Percentiles rank a stretch among this genome's conserved stretches.
phyloP scores from a whole-genome alignment of 2,888 invertebrate genomes.

The Zygaena filipendulae region DNA sequence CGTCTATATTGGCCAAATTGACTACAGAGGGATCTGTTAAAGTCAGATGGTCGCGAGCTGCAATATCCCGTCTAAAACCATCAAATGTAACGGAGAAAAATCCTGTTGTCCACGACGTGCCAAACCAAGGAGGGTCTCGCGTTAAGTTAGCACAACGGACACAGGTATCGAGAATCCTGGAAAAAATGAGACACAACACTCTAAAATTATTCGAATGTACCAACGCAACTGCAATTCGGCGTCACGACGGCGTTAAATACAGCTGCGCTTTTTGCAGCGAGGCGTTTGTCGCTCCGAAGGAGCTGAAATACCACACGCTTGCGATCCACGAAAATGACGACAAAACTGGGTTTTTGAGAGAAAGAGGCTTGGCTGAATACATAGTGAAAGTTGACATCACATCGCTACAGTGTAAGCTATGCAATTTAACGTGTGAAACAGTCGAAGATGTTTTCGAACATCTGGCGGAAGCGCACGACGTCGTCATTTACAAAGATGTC shows the following conservation, averaged over 20 bases:
- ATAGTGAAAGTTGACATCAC: constrained; percentile 26
- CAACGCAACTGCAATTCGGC: constrained; percentile 33
- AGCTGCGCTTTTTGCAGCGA: constrained; percentile 29
- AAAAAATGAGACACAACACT: constrained; percentile 25
- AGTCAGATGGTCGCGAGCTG: too few species aligned
- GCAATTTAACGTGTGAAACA: constrained; percentile 12
- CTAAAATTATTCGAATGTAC: constrained; percentile 25
- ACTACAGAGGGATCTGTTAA: too few species aligned
- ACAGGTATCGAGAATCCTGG: too few species aligned
- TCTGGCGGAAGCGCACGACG: constrained; percentile 18
- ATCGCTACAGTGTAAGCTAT: constrained; percentile 20
- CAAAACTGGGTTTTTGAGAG: too few species aligned
- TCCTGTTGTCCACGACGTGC: too few species aligned
- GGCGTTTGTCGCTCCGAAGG: constrained; percentile 23
- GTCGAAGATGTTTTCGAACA: constrained; percentile 19
- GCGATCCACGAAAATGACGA: too few species aligned
- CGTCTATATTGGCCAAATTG: too few species aligned
- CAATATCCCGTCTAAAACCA: too few species aligned
- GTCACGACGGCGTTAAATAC: constrained; percentile 25
- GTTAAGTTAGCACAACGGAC: too few species aligned
- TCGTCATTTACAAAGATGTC: constrained; percentile 18
- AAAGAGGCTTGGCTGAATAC: constrained; percentile 21
- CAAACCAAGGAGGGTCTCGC: too few species aligned
- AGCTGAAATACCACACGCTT: constrained; percentile 29
- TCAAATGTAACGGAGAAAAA: too few species aligned